A percentile compares a stretch with the other conserved stretches of the same genome.
Conservation (phyloP, 2,888 invertebrate genomes). For the Blastobasis adustella region DNA sequence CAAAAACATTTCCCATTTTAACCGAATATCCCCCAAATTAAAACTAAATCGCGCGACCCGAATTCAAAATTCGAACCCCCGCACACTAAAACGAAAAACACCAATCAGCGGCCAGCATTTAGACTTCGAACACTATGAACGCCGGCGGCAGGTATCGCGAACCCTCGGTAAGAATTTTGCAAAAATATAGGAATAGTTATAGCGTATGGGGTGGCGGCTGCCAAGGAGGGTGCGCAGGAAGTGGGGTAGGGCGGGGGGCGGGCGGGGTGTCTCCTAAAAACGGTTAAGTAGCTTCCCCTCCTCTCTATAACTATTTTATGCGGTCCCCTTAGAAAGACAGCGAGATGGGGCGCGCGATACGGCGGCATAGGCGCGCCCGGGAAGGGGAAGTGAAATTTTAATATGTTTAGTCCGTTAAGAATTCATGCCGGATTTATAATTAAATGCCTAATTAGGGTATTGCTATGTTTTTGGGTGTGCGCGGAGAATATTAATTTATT, state of each 20-base stretch:
- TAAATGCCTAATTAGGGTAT: constrained; percentile 67
- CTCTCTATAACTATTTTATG: constrained; percentile 74
- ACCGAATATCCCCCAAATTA: constrained; percentile 58
- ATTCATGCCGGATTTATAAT: constrained; percentile 71
- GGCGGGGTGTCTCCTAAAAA: constrained; percentile 73
- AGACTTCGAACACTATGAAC: constrained; percentile 53
- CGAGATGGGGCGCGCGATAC: constrained; percentile 67
- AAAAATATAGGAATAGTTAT: constrained; percentile 72
- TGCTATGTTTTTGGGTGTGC: constrained; percentile 47
- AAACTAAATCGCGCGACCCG: constrained; percentile 69
- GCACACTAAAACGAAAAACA: constrained; percentile 49
- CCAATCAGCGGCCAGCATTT: constrained; percentile 53
- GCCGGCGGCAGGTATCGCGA: constrained; percentile 56
- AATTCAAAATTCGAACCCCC: constrained; percentile 53
- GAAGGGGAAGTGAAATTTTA: constrained; percentile 69
- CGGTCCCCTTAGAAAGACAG: constrained; percentile 74
- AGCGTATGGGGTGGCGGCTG: constrained; percentile 32
- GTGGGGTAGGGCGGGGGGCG: constrained; percentile 61
- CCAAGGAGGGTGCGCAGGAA: constrained; percentile 55
- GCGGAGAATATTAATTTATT: constrained; percentile 33
- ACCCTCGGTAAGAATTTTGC: constrained; percentile 69
- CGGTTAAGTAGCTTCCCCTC: constrained; percentile 73
- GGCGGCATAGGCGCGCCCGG: constrained; percentile 52
- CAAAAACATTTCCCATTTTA: constrained; percentile 45
- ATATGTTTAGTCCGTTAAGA: constrained; percentile 69